Conservation (phyloP, 1,140 invertebrate species). For the Teleogryllus occipitalis region DNA sequence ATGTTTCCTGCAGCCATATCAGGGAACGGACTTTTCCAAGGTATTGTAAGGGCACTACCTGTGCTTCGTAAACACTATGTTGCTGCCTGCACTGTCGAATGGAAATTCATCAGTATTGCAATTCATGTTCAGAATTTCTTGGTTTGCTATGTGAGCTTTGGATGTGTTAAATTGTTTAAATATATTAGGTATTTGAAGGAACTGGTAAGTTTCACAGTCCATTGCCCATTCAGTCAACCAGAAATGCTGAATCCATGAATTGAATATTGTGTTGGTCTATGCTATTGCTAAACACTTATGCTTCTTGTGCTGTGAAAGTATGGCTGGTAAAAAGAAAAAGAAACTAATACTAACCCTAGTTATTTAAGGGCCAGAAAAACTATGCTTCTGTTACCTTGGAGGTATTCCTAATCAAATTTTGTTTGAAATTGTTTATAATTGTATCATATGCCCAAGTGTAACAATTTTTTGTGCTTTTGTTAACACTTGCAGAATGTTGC, state of each 20-base stretch:
- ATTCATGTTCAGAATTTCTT: neutral
- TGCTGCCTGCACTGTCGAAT: neutral
- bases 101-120: neutral
- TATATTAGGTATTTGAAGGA: neutral
- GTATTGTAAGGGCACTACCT: conserved; percentile 42
- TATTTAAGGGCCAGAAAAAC: too few species aligned
- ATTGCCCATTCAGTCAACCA: neutral
- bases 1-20: conserved; percentile 58
- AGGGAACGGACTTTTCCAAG: conserved; percentile 84
- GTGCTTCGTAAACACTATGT: neutral
- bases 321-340: neutral
- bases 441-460: neutral
- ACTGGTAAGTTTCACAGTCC: neutral
- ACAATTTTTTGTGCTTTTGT: neutral
- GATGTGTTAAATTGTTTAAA: neutral
- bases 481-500: neutral
- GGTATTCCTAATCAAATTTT: neutral
- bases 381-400: too few species aligned
- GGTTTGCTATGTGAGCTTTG: neutral
- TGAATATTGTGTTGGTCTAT: neutral
- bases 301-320: neutral
- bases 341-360: neutral
- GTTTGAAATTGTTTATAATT: neutral
- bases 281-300: neutral
- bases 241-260: neutral